phyloP scores from a whole-genome alignment of 92 coral and sea anemone species.

The Montipora capitata region DNA sequence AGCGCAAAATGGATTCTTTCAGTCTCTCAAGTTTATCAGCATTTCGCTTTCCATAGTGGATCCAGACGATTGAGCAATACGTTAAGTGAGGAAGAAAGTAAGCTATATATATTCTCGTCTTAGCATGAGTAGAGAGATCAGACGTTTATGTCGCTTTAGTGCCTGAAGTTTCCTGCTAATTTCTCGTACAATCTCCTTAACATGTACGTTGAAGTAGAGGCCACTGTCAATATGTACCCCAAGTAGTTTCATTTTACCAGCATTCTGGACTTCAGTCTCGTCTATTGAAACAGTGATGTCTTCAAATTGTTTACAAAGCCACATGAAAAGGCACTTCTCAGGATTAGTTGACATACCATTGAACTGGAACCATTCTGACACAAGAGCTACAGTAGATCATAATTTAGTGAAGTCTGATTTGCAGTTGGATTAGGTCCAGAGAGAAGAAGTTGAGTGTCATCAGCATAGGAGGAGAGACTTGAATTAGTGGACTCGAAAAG shows the following conservation, averaged over 20 bases:
- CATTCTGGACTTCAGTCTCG: not conserved
- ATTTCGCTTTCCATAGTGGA: not conserved
- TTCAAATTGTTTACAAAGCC: not conserved
- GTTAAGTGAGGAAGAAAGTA: constrained; percentile 6
- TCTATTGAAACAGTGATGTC: not conserved
- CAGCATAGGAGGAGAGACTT: not conserved
- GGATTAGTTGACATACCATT: constrained; percentile 1
- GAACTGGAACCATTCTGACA: too few species aligned
- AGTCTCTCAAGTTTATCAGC: not conserved
- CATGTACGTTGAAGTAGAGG: not conserved
- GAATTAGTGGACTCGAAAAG: not conserved
- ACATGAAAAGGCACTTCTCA: not conserved
- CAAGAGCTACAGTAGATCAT: not conserved
- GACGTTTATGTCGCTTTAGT: constrained; percentile 2
- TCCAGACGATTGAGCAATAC: constrained; percentile 8
- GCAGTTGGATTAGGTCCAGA: not conserved
- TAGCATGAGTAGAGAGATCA: not conserved
- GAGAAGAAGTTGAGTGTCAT: constrained; percentile 1
- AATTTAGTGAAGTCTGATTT: not conserved
- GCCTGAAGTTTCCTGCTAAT: not conserved
- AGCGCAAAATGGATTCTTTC: not conserved
- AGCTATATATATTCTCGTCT: not conserved
- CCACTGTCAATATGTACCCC: not conserved
- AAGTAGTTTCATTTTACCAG: not conserved
- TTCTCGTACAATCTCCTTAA: not conserved